Evolutionary conservation across 1,140 invertebrate genomes (phyloP).

Genomic region (Belonocnema kinseyi): DNA sequence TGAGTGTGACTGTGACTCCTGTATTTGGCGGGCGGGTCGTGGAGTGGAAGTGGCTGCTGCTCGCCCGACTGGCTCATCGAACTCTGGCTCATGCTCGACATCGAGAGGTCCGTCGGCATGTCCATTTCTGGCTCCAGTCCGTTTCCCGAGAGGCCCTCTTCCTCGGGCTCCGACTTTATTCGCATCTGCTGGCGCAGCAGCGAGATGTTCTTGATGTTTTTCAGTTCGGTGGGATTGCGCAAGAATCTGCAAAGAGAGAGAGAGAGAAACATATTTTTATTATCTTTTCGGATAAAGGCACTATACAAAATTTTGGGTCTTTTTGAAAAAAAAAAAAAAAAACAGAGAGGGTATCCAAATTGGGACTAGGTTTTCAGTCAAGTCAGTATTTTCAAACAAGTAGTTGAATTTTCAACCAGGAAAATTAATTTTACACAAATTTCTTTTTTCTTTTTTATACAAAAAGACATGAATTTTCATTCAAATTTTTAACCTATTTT

Average conservation of each 20-base stretch:
- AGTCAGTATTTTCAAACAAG: too few relatives aligned
- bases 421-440: too few relatives aligned
- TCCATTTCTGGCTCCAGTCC: conserved; percentile 77
- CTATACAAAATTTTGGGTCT: too few relatives aligned
- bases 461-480: too few relatives aligned
- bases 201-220: conserved; percentile 95
- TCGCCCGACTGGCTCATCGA: conserved; percentile 51
- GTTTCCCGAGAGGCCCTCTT: conserved; percentile 69
- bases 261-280: too few relatives aligned
- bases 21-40: conserved; percentile 73
- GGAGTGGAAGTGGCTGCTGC: conserved; percentile 68
- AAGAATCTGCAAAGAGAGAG: conserved; percentile 80
- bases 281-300: too few relatives aligned
- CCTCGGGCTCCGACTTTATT: conserved; percentile 80
- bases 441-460: too few relatives aligned
- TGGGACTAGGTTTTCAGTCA: too few relatives aligned
- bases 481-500: too few relatives aligned
- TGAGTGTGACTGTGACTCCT: conserved; percentile 63
- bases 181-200: conserved; percentile 90
- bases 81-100: conserved; percentile 75
- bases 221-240: conserved; percentile 91
- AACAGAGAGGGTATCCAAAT: too few relatives aligned
- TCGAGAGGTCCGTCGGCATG: conserved; percentile 81
- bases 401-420: too few relatives aligned
- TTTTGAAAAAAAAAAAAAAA: too few relatives aligned